Base-by-base conservation (phyloP, 2,888 invertebrate species). In the Pilophorus perplexus region DNA sequence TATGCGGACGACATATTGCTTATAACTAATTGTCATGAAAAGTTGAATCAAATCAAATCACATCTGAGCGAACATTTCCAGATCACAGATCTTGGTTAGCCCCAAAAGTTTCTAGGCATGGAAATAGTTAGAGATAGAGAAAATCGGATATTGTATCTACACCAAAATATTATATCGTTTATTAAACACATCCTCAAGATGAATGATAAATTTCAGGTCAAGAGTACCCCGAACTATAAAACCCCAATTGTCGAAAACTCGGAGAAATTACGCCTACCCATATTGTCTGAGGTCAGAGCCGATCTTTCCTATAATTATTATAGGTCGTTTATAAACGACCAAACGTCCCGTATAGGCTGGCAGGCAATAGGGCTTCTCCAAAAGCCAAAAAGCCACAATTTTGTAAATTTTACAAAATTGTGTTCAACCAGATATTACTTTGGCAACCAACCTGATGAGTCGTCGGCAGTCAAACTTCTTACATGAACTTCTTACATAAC, bases 331-430 rank as follows among this genome's bases (percentile, higher is more conserved):
- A n/a, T n/a, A n/a, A n/a, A n/a, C n/a, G 25, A 14, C 46, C 46
- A 5, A 22, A 50, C n/a, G 25, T 50, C 5, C 50, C 50, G 5
- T 50, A 50, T 25, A 50, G 50, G 25, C 50, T 10, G 33, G 33
- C 33, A 50, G n/a, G 50, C 50, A 5, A 25, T 50, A 25, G 50
- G 50, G 2, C 25, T 50, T n/a, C 25, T 46, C 3, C 12, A 18
- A 5, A 18, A 46, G 4, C 22, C n/a, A n/a, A n/a, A n/a, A n/a
- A n/a, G n/a, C n/a, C n/a, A n/a, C n/a, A n/a, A n/a, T n/a, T n/a
- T n/a, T n/a, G n/a, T n/a, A n/a, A n/a, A n/a, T n/a, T 10, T 33
- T 46, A 16, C 46, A 46, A 46, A 46, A 46, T 46, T 46, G 46
- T 46, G 46, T 46, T 5, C 18, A 22, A 8, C 46, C 46, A 5